Base-by-base conservation (phyloP, 1,140 invertebrate species). In the Orius insidiosus region DNA sequence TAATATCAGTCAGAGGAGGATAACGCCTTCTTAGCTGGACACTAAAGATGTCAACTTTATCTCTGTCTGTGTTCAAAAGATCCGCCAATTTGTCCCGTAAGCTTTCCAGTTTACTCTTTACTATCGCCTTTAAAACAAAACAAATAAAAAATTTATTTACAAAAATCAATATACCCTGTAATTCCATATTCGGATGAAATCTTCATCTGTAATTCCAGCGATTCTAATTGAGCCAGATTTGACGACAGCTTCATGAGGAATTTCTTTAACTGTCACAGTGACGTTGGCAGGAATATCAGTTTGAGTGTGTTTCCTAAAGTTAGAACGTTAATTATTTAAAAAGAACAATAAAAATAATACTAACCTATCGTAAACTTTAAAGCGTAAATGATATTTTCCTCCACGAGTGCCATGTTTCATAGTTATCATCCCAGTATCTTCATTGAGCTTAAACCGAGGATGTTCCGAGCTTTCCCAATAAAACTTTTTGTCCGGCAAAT, bases 41-140 rank as follows among this genome's bases (percentile, higher is more conserved):
- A 65, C 88, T 94, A 57, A 97, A 95, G 19, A 98, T 79, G 56
- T 96, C 90, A 5, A 98, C 85, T 61, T 94, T 94, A 49, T 90
- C 82, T 37, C 75, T 65, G 43, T 85, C 78, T 1, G 80, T 85
- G 40, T 78, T 82, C 10, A 93, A 61, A 31, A 96, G 67, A 57
- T 86, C 80, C 0, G 81, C 80, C 42, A 90, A 65, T 64, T 89
- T 87, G 51, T 88, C 83, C 54, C 79, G 72, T 53, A 97, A 89
- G 44, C 80, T 73, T 58, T 94, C 86, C 43, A 83, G 69, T 65
- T 87, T 93, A 58, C 86, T 93, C 56, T 83, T 72, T 5, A 83
- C 76, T 36, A 88, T 66, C 16, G 41, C 31, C 41, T 43, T 5
- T 5, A 43, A 24, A n/a, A 31, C 9, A 43, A 43, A 24, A 15